Evolutionary conservation across 53 echinoderm and acorn worm genomes (phyloP).

Genomic region (Crossaster papposus): DNA sequence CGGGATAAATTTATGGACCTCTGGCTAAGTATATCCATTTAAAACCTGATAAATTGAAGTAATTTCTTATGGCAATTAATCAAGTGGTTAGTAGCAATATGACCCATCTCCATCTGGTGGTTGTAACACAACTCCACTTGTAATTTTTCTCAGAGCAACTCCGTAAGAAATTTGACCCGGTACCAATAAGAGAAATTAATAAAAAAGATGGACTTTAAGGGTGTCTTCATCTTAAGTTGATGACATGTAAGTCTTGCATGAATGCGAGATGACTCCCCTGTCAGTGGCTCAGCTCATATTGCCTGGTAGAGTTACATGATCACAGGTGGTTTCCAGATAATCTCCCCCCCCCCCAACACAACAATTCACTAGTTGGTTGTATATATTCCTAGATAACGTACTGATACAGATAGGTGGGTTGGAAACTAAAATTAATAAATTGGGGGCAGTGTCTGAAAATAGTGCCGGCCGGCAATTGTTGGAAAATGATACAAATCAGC

Average conservation of each 20-base stretch:
- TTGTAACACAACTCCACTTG: neutral
- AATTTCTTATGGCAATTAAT: neutral
- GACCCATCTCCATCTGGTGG: slow-evolving; percentile 12
- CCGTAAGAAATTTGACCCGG: slow-evolving; percentile 10
- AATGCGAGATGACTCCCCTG: slow-evolving; percentile 11
- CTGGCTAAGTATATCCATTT: neutral
- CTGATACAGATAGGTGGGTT: too few species aligned
- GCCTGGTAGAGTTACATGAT: slow-evolving; percentile 39
- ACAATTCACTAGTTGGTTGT: neutral
- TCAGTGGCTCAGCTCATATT: slow-evolving; percentile 12
- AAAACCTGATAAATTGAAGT: neutral
- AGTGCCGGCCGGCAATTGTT: too few species aligned
- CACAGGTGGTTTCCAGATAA: slow-evolving; percentile 44
- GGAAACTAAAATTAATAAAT: too few species aligned
- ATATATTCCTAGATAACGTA: too few species aligned
- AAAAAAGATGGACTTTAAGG: neutral
- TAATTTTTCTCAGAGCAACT: neutral
- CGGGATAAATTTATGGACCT: too few species aligned
- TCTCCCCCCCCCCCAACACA: neutral
- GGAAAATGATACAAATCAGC: too few species aligned
- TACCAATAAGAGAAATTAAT: neutral
- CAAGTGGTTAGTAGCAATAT: neutral
- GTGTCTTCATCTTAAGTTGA: neutral
- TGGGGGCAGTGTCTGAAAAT: too few species aligned
- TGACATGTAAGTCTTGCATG: slow-evolving; percentile 40